Evolutionary conservation across 2,113 vertebrate species (phyloP).

Genomic region (Myocastor coypus): DNA sequence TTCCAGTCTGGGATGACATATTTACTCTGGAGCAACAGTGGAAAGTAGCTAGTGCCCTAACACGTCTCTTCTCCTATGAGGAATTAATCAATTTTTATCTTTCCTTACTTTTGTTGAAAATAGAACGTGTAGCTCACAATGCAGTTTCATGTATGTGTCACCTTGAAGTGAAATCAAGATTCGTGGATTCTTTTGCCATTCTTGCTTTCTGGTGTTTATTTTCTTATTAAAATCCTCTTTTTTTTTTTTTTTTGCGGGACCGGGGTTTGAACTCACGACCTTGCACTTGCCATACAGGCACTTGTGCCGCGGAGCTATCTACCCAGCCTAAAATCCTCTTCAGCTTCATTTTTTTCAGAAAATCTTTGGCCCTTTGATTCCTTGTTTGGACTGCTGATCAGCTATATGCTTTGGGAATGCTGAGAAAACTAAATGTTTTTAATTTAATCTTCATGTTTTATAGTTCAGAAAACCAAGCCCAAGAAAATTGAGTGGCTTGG

Average conservation of each 20-base stretch:
- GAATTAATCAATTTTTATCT: conserved; percentile 47
- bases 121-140: conserved; percentile 5
- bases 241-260: too few species aligned
- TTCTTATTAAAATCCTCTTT: conserved; percentile 48
- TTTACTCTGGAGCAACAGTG: not conserved
- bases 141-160: conserved; percentile 41
- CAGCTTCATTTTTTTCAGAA: conserved; percentile 53
- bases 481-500: not conserved
- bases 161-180: conserved; percentile 60
- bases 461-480: conserved; percentile 31
- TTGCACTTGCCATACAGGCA: too few species aligned
- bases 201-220: conserved; percentile 49
- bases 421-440: conserved; percentile 20
- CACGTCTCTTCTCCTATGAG: not conserved
- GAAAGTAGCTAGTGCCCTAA: not conserved
- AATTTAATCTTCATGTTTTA: conserved; percentile 11
- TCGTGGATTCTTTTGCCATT: conserved; percentile 41
- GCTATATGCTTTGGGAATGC: not conserved
- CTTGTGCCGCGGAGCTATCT: too few species aligned
- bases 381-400: conserved; percentile 15
- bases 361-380: conserved; percentile 58
- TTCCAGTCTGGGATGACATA: not conserved
- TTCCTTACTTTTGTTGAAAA: conserved; percentile 56
- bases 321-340: conserved; percentile 36
- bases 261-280: too few species aligned